Conservation (phyloP, 2,113 vertebrate species). For the Sander vitreus region DNA sequence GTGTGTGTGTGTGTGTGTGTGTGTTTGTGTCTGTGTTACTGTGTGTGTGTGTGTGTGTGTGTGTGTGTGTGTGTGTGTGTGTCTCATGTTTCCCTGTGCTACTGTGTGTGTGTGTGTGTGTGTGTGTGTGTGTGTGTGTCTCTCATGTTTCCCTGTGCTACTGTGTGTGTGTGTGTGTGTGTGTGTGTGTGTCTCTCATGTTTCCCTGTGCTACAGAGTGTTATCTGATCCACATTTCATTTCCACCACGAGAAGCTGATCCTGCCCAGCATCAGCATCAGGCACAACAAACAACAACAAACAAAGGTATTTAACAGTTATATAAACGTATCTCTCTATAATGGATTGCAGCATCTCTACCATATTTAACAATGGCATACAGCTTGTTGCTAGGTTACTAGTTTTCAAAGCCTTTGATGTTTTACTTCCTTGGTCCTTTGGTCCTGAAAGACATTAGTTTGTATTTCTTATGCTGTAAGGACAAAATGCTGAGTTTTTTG, state of each 20-base stretch:
- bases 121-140: not conserved
- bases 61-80: too few relatives aligned
- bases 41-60: too few relatives aligned
- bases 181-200: constrained; percentile 24
- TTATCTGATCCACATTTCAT: constrained; percentile 44
- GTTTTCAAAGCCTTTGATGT: not conserved
- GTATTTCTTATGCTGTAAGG: too few relatives aligned
- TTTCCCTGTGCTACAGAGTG: constrained; percentile 33
- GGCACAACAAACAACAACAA: too few relatives aligned
- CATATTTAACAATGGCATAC: not conserved
- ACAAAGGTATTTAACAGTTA: not conserved
- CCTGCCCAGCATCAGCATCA: constrained; percentile 26
- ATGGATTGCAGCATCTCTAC: not conserved
- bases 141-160: too few relatives aligned
- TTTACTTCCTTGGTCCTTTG: not conserved
- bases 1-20: too few relatives aligned
- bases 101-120: too few relatives aligned
- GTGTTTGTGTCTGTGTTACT: too few relatives aligned
- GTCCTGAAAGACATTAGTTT: not conserved
- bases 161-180: constrained; percentile 7
- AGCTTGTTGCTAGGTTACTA: not conserved
- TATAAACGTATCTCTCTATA: not conserved
- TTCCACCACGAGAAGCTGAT: constrained; percentile 27
- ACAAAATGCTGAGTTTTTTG: too few relatives aligned
- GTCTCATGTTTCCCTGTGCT: too few relatives aligned